phyloP scores from a whole-genome alignment of 2,797 vertebrate genomes.

The Danio jaintianensis region DNA sequence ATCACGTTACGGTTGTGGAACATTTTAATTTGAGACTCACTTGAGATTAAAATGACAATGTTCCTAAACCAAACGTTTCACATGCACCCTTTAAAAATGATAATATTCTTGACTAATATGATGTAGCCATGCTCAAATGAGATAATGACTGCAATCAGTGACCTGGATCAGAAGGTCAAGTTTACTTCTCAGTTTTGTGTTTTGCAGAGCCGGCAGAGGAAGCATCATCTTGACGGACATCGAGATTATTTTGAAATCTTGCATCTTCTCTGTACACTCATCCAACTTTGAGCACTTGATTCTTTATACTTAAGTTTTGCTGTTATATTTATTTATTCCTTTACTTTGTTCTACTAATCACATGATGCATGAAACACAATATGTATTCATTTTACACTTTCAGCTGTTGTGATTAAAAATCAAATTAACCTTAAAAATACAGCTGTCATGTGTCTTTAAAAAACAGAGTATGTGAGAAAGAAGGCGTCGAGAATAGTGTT shows the following conservation, averaged over 20 bases:
- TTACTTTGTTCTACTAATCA: conserved; percentile 8
- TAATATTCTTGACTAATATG: neutral
- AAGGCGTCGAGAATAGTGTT: no score
- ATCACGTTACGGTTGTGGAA: no score
- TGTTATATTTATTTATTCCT: conserved; percentile 9
- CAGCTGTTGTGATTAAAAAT: neutral
- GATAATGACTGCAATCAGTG: neutral
- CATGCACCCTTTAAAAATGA: neutral
- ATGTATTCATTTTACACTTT: neutral
- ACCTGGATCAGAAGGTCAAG: neutral
- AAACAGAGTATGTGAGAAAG: no score
- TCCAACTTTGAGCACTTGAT: neutral
- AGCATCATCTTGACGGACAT: conserved; percentile 56
- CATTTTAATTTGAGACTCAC: no score
- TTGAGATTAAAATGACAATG: no score
- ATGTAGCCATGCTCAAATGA: neutral
- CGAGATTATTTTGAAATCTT: conserved; percentile 6
- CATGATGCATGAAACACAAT: neutral
- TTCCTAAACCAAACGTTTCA: no score
- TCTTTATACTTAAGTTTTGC: neutral
- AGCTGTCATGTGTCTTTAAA: neutral
- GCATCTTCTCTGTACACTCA: neutral
- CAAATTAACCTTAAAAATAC: neutral
- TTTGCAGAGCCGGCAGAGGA: conserved; percentile 75
- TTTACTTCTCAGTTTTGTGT: conserved; percentile 3